phyloP scores from a whole-genome alignment of 2,888 invertebrate species.

The Eumacrocentrus americanus region DNA sequence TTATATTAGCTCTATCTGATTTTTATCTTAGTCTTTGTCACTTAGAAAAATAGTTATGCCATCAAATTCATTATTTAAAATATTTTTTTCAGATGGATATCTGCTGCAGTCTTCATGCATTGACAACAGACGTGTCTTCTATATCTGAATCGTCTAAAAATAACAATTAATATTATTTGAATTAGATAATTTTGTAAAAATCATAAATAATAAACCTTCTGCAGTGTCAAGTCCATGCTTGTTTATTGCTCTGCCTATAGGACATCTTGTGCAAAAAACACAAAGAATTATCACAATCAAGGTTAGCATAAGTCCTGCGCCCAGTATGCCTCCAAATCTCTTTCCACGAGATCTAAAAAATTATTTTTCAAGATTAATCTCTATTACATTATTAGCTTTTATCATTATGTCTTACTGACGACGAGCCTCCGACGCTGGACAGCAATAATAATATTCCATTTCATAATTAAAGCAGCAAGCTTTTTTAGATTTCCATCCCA shows the following conservation, averaged over 20 bases:
- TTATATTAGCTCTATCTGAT: constrained; percentile 59
- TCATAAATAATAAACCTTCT: too few species aligned
- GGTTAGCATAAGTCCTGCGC: constrained; percentile 20
- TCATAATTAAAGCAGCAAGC: constrained; percentile 34
- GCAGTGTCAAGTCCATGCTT: background rate
- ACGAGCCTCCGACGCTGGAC: constrained; percentile 21
- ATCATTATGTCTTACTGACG: constrained; percentile 26
- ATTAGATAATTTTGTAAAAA: too few species aligned
- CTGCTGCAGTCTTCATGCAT: background rate
- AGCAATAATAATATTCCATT: constrained; percentile 34
- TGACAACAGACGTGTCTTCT: background rate
- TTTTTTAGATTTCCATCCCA: background rate
- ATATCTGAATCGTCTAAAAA: background rate
- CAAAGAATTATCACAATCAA: constrained; percentile 28
- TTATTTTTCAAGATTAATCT: background rate
- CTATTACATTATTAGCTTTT: background rate
- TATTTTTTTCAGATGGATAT: background rate
- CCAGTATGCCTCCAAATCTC: constrained; percentile 26
- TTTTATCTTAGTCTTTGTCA: background rate
- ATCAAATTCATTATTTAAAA: background rate
- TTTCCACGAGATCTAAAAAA: constrained; percentile 24
- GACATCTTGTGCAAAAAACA: constrained; percentile 34
- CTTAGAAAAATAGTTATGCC: background rate
- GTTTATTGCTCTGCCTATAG: constrained; percentile 26
- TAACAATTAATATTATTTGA: background rate